Conservation (phyloP, 1,140 invertebrate genomes). For the Adelges cooleyi region DNA sequence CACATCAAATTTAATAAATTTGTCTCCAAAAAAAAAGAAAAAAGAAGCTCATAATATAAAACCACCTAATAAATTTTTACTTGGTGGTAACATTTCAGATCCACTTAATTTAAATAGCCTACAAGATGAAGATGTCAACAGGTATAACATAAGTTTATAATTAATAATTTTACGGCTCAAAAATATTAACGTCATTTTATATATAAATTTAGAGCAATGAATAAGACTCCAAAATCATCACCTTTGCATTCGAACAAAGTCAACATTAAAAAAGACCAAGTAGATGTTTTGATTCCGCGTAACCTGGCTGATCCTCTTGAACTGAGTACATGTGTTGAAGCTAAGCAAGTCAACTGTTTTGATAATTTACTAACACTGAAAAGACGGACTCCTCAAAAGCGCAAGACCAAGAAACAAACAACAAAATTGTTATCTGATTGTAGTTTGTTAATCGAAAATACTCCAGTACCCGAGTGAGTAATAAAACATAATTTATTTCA, state of each 20-base stretch:
- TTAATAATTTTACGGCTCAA: too few species aligned
- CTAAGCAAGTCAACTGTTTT: neutral
- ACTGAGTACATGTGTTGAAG: neutral
- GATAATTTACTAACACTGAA: neutral
- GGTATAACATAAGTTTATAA: too few species aligned
- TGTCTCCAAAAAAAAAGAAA: conserved; percentile 17
- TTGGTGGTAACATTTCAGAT: conserved; percentile 90
- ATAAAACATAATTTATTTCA: too few species aligned
- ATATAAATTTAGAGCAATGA: conserved; percentile 6
- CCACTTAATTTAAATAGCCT: conserved; percentile 88
- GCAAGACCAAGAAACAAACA: neutral
- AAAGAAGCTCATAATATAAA: conserved; percentile 45
- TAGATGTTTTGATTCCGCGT: conserved; percentile 10
- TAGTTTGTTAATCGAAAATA: neutral
- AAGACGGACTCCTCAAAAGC: neutral
- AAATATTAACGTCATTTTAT: neutral
- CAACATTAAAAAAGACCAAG: conserved; percentile 18
- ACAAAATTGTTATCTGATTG: neutral
- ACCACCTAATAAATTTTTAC: conserved; percentile 82
- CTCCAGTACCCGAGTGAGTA: neutral
- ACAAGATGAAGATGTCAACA: conserved; percentile 58
- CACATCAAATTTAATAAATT: neutral
- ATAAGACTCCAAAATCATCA: conserved; percentile 23
- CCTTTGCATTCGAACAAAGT: conserved; percentile 8
- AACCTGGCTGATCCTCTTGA: conserved; percentile 19